Percentiles rank a stretch among this genome's conserved stretches.
Evolutionary conservation across 1,140 invertebrate species (phyloP).

Genomic region (Paracyclopina nana): DNA sequence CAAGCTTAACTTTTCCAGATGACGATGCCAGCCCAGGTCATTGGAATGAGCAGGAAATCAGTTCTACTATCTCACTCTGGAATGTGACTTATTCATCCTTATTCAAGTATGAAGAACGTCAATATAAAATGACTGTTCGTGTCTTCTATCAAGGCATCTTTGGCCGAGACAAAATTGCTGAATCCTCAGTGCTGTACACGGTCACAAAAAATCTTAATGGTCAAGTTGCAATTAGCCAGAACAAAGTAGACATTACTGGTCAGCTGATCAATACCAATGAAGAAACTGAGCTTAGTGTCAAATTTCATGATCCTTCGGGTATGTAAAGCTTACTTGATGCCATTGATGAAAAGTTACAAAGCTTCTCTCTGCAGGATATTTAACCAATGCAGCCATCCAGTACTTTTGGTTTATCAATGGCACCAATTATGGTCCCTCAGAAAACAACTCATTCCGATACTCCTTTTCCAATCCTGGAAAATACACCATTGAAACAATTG

Average conservation of each 20-base stretch:
- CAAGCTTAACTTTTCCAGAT: no score
- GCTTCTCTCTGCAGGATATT: no score
- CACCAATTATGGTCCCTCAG: not conserved
- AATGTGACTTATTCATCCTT: no score
- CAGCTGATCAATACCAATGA: not conserved
- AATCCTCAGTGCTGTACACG: not conserved
- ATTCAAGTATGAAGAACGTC: not conserved
- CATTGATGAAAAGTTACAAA: no score
- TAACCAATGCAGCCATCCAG: not conserved
- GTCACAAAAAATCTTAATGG: not conserved
- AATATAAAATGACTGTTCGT: not conserved
- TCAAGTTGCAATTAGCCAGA: no score
- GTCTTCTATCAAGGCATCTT: not conserved
- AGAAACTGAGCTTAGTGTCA: not conserved
- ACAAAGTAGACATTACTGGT: no score
- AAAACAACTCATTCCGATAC: not conserved
- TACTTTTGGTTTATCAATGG: constrained; percentile 3
- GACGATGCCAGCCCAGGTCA: no score
- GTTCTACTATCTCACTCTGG: no score
- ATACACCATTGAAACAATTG: not conserved
- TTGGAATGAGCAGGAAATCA: no score
- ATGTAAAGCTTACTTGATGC: no score
- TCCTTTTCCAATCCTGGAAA: not conserved
- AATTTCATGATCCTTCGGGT: not conserved
- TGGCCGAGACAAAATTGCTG: not conserved